Base-by-base conservation (phyloP, 1,140 invertebrate species). In the Wasmannia auropunctata region DNA sequence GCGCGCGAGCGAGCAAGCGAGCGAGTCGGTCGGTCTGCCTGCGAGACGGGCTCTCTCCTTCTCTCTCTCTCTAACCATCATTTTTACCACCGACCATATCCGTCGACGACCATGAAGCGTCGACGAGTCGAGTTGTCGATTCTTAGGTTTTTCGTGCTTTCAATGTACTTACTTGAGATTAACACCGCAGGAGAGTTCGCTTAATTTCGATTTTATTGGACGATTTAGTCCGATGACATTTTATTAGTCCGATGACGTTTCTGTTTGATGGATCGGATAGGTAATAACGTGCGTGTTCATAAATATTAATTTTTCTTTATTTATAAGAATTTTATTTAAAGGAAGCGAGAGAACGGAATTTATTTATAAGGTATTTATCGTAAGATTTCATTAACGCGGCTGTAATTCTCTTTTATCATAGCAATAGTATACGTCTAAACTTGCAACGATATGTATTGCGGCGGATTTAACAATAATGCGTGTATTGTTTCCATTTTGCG, bases 1-100 rank as follows among this genome's bases (percentile, higher is more conserved):
- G 54, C 70, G 75, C 63, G 22, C 10, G 63, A 25, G 25, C 25
- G 25, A 11, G 62, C 49, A 11, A 0, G 43, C 51, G n/a, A 54
- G 70, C 58, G 56, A 76, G n/a, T 54, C 85, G 56, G 75, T 70
- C 87, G 49, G 77, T 65, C 54, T 25, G 22, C 25, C 49, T 1
- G 67, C 56, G 25, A 77, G 22, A 56, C 58, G 31, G 79, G n/a
- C n/a, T n/a, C n/a, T n/a, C n/a, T n/a, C n/a, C n/a, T n/a, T n/a
- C n/a, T n/a, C n/a, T n/a, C n/a, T n/a, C n/a, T n/a, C n/a, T n/a
- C 69, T 22, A 34, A 63, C 77, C 56, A 87, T 89, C 77, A 89
- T 86, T 89, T 89, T 89, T 83, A 86, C 25, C 54, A 22, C 16
- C 22, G 60, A 25, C n/a, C 1, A 8, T 51, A 63, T 72, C 25